These are phyloP conservation scores for Clistopyga incitator DNA, from an alignment of 2,888 invertebrate genomes.

Conservation along the genomic window DNA sequence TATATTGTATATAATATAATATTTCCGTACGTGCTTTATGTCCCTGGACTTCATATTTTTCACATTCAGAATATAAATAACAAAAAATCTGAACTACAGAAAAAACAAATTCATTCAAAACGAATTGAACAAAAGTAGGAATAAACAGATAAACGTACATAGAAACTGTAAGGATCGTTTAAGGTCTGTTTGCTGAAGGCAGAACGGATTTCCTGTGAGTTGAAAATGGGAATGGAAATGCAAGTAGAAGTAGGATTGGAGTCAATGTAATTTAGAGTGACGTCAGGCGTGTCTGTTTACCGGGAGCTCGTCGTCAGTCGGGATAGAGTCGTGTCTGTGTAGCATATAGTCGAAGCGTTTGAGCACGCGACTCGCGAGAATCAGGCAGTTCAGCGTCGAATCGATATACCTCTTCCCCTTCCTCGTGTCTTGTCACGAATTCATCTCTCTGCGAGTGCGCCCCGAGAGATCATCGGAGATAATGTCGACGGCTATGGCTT, in stretches of 20 bases:
- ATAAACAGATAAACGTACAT: too few species aligned
- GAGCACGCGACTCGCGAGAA: conserved; percentile 58
- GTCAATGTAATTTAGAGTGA: too few species aligned
- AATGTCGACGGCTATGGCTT: conserved; percentile 34
- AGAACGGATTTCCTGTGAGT: too few species aligned
- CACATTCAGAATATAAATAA: too few species aligned
- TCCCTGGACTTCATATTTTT: too few species aligned
- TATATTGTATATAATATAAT: too few species aligned
- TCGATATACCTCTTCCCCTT: conserved; percentile 53
- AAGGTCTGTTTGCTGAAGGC: too few species aligned
- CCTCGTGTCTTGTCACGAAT: conserved; percentile 27
- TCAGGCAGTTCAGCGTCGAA: conserved; percentile 35
- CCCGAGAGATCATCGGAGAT: conserved; percentile 33
- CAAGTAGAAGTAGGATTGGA: too few species aligned
- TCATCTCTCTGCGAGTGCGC: conserved; percentile 18
- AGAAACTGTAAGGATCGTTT: too few species aligned
- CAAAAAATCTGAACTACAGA: background rate
- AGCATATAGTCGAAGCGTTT: conserved; percentile 33
- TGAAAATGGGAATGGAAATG: too few species aligned
- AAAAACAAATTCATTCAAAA: background rate
- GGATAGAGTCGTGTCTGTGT: background rate
- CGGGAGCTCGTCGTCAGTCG: background rate
- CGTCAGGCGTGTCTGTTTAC: conserved; percentile 42
- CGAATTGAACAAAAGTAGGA: conserved; percentile 16
- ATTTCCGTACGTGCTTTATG: too few species aligned